Evolutionary conservation across 2,888 invertebrate genomes (phyloP).

Genomic region (Frankliniella fusca): DNA sequence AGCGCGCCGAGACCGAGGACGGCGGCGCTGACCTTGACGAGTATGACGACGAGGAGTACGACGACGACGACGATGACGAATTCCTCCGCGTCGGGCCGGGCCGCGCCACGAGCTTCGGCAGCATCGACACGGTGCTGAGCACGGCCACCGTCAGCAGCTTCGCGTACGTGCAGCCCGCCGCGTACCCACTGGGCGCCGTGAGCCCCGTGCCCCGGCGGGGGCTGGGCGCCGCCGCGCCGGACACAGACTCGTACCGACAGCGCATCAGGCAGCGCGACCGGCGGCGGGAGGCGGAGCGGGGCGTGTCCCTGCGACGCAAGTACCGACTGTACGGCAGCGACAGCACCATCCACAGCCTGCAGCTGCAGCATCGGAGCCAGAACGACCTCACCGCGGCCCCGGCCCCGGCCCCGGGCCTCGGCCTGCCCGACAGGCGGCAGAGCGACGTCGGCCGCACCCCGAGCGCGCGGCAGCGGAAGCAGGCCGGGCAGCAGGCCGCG

Average conservation of each 20-base stretch:
- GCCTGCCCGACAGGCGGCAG: background rate
- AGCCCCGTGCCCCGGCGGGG: conserved; percentile 47
- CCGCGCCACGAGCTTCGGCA: conserved; percentile 54
- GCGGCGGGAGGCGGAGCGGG: conserved; percentile 56
- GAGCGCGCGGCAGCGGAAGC: background rate
- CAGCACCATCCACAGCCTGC: conserved; percentile 36
- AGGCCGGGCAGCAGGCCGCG: background rate
- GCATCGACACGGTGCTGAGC: conserved; percentile 65
- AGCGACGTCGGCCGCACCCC: background rate
- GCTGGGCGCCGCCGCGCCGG: conserved; percentile 49
- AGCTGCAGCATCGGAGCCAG: background rate
- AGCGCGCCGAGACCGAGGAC: conserved; percentile 43
- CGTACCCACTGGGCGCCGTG: conserved; percentile 49
- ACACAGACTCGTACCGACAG: conserved; percentile 61
- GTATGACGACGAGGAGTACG: conserved; percentile 40
- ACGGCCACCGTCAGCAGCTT: conserved; percentile 70
- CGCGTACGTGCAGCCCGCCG: conserved; percentile 59
- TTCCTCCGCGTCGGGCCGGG: conserved; percentile 32
- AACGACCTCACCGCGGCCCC: background rate
- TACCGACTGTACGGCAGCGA: conserved; percentile 55
- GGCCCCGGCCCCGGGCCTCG: background rate
- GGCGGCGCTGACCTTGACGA: conserved; percentile 50
- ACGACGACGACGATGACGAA: conserved; percentile 35
- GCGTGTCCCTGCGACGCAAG: conserved; percentile 61
- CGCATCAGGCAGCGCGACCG: conserved; percentile 58